Evolutionary conservation across 2,888 invertebrate genomes (phyloP).

Genomic region (Branchellion lobata): DNA sequence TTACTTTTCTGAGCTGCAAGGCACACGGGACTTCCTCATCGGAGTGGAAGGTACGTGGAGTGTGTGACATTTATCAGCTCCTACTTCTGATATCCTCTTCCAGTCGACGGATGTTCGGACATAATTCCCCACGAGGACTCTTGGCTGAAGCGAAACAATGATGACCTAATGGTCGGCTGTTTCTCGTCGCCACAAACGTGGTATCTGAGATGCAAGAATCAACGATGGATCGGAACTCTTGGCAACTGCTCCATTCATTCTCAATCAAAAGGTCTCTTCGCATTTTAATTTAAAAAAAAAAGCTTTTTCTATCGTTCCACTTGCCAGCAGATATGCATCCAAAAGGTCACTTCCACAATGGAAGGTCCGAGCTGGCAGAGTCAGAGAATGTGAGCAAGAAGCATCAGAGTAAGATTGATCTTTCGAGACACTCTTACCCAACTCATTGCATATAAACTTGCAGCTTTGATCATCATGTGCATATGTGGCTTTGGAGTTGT

Average conservation of each 20-base stretch:
- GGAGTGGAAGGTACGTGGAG: not conserved
- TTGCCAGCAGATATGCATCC: not conserved
- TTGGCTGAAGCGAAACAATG: slow-evolving; percentile 43
- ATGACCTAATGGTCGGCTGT: slow-evolving; percentile 38
- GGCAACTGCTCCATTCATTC: slow-evolving; percentile 47
- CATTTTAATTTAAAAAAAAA: not conserved
- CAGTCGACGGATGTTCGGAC: slow-evolving; percentile 44
- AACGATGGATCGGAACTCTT: slow-evolving; percentile 37
- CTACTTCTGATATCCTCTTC: not conserved
- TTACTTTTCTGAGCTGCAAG: not conserved
- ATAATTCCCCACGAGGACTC: slow-evolving; percentile 38
- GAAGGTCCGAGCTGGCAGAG: not conserved
- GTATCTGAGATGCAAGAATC: slow-evolving; percentile 42
- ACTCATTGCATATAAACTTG: not conserved
- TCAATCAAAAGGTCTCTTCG: not conserved
- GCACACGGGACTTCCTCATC: not conserved
- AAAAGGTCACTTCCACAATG: not conserved
- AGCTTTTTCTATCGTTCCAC: not conserved
- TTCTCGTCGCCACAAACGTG: slow-evolving; percentile 38
- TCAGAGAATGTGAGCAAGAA: not conserved
- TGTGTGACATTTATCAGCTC: not conserved
- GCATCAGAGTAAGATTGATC: not conserved
- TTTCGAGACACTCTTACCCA: not conserved
- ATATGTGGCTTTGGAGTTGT: slow-evolving; percentile 37
- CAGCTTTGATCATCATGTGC: slow-evolving; percentile 20